A percentile compares a stretch with the other conserved stretches of the same genome.
These are phyloP conservation scores for Scleropages formosus DNA, from an alignment of 2,797 vertebrate genomes.

Conservation along the genomic window DNA sequence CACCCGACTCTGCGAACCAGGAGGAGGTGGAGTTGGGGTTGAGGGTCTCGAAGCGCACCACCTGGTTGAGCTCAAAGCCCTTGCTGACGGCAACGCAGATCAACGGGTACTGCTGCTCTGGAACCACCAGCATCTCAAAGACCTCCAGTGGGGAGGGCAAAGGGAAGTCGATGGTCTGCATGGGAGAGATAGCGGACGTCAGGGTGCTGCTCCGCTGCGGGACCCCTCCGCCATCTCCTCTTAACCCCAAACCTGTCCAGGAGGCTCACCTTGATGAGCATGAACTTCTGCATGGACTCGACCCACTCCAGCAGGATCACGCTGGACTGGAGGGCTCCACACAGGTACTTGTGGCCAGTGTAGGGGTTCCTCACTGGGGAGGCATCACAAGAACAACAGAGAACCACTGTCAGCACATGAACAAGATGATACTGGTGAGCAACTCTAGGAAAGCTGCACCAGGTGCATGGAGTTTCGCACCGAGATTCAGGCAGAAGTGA, in stretches of 20 bases:
- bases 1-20: constrained; percentile 82
- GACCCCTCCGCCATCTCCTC: not conserved
- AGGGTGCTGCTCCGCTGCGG: not conserved
- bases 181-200: constrained; percentile 32
- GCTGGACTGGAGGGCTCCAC: constrained; percentile 83
- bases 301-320: constrained; percentile 86
- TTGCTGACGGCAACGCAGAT: constrained; percentile 81
- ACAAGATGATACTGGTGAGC: not conserved
- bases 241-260: not conserved
- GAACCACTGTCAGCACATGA: not conserved
- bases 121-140: constrained; percentile 87
- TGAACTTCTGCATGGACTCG: constrained; percentile 89
- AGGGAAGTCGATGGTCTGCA: constrained; percentile 83
- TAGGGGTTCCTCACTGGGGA: constrained; percentile 82
- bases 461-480: too few species aligned
- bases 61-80: constrained; percentile 79
- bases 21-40: constrained; percentile 84
- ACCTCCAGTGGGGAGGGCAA: constrained; percentile 82
- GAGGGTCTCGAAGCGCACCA: constrained; percentile 83
- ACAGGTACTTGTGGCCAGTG: constrained; percentile 85
- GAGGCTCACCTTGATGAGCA: constrained; percentile 82
- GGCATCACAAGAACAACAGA: not conserved
- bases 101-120: constrained; percentile 81
- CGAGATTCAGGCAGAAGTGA: not conserved
- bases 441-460: too few species aligned